Evolutionary conservation across 2,888 invertebrate genomes (phyloP).

Genomic region (Colletes collaris): DNA sequence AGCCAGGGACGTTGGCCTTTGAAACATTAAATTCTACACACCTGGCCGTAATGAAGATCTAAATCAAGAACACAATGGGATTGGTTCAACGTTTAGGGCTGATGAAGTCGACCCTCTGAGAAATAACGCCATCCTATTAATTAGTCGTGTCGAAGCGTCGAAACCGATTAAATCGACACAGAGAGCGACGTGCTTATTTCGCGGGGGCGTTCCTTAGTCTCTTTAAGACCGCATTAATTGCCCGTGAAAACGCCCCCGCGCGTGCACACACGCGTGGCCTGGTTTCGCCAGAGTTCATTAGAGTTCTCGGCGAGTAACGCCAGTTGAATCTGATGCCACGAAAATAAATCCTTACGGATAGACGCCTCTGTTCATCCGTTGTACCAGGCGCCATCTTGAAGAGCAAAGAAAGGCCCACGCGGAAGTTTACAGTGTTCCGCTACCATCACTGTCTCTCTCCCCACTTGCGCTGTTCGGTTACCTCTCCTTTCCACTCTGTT

Average conservation of each 20-base stretch:
- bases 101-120: conserved; percentile 36
- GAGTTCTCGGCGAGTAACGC: conserved; percentile 59
- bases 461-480: conserved; percentile 14
- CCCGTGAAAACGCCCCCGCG: conserved; percentile 73
- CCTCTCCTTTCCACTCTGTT: conserved; percentile 41
- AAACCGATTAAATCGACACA: conserved; percentile 59
- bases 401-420: conserved; percentile 70
- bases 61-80: conserved; percentile 28
- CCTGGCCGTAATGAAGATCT: conserved; percentile 48
- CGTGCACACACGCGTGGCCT: conserved; percentile 28
- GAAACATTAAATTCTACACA: too few relatives aligned
- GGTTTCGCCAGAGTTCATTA: conserved; percentile 75
- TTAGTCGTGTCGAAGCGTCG: conserved; percentile 54
- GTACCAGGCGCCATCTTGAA: conserved; percentile 55
- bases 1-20: too few relatives aligned
- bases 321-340: conserved; percentile 64
- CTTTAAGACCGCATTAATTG: conserved; percentile 74
- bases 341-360: conserved; percentile 69
- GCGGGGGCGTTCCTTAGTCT: conserved; percentile 64
- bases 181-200: conserved; percentile 33
- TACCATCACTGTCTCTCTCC: conserved; percentile 37
- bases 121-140: conserved; percentile 48
- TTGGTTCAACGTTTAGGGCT: conserved; percentile 38
- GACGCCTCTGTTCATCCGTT: conserved; percentile 44
- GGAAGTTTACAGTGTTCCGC: conserved; percentile 69